Base-by-base conservation (phyloP, 2,888 invertebrate species). In the Eumacrocentrus americanus region DNA sequence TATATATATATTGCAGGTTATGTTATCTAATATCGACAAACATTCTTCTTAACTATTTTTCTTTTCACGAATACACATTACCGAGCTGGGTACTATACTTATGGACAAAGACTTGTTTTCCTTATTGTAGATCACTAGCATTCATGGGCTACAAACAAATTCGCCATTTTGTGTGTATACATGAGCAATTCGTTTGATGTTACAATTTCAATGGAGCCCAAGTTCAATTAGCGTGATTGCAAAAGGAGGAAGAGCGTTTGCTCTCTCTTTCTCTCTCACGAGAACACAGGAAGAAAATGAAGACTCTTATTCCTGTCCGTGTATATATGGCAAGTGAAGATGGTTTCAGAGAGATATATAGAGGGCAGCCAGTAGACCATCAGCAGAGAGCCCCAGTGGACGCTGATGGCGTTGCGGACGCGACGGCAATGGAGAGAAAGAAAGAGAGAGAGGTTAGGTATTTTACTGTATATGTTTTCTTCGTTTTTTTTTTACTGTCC, bases 201-300 rank as follows among this genome's bases (percentile, higher is more conserved):
- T n/a, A 29, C 29, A 29, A 29, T 42, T 54, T 54, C 53, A 54
- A 54, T 54, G 16, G 44, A 44, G 25, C 25, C 29, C 2, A 42
- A 54, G 54, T 54, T 54, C 54, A 54, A 54, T 54, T 54, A 54
- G 54, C 34, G 42, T 54, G 54, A 54, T 54, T 54, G 61, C 47
- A 52, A 62, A 65, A 62, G 64, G 66, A 68, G 29, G 29, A 29
- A 29, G 9, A 29, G 29, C 29, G n/a, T n/a, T 29, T 9, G 29
- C 29, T 29, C 29, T 4, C 29, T 29, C 5, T n/a, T n/a, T n/a
- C n/a, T n/a, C n/a, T n/a, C 5, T 9, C 29, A 9, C 29, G 29
- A 29, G 29, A 29, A 29, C 29, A 29, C 29, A 4, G 29, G n/a
- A n/a, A 29, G 29, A 4, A 29, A 29, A 9, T 6, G 4, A 29